Base-by-base conservation (phyloP, 2,797 vertebrate genomes). In the Spinibarbus caldwelli region DNA sequence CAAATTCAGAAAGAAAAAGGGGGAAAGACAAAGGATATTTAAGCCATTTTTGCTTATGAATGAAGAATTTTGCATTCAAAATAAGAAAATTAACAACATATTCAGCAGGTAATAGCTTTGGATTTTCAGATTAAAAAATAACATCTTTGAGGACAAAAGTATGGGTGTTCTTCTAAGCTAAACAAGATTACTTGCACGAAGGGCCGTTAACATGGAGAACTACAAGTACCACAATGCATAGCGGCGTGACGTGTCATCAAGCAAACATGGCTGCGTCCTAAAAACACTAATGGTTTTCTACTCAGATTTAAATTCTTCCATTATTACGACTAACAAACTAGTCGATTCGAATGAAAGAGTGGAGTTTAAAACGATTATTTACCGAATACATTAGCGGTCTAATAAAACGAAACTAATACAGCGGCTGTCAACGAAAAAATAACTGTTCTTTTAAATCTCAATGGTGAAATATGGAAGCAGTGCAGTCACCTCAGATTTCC, bases 221-320 rank as follows among this genome's bases (percentile, higher is more conserved):
- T 86, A 83, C 83, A 88, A 73, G 19, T 86, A 88, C 95, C 94
- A 94, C 11, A 92, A 92, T 94, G 91, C 95, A 91, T 38, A 89
- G 59, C 14, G 86, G 1, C 10, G 12, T 59, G 66, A 90, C 85
- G 31, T 72, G 49, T 73, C 84, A 38, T 81, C 12, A 38, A 86
- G 89, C 92, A 94, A 91, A 95, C 91, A 96, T 96, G 95, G 95
- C 95, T 88, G 93, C 95, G 49, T 76, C 90, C 94, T 90, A 92
- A 93, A 81, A 90, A 85, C 88, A 89, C 88, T 88, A 75, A 59
- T 70, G 78, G 23, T 36, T 23, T 82, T 77, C 12, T 76, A 45
- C 72, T 70, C 49, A 38, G 73, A 78, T 82, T 82, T 47, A 10
- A 59, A 34, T 86, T 54, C 15, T 77, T 26, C 5, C 38, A 3